Percentiles rank a stretch among this genome's conserved stretches.
Evolutionary conservation across 2,797 vertebrate species (phyloP).

Genomic region (Muraenolepis orangiensis): DNA sequence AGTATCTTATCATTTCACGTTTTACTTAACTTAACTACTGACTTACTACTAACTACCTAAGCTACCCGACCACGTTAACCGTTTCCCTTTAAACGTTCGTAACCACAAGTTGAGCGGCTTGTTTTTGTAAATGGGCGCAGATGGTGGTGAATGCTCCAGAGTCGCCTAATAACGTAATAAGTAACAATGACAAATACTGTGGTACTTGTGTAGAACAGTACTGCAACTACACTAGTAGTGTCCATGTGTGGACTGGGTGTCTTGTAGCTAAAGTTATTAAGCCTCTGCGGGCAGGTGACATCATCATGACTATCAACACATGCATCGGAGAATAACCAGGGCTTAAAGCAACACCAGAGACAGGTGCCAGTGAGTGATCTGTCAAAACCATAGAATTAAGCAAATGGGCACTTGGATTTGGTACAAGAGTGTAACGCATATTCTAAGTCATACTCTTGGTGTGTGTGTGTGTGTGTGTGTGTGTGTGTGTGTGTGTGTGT

Average conservation of each 20-base stretch:
- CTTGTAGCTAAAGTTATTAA: background rate
- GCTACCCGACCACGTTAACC: too few relatives aligned
- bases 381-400: background rate
- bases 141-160: background rate
- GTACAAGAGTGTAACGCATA: background rate
- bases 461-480: too few relatives aligned
- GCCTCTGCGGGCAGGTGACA: background rate
- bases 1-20: too few relatives aligned
- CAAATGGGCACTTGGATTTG: background rate
- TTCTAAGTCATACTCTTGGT: background rate
- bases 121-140: background rate
- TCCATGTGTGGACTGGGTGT: background rate
- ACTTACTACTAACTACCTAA: too few relatives aligned
- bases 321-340: too few relatives aligned
- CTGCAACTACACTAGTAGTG: background rate
- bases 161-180: background rate
- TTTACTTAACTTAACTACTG: too few relatives aligned
- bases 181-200: background rate
- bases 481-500: too few relatives aligned
- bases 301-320: background rate
- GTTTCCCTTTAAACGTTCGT: background rate
- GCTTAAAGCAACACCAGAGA: background rate
- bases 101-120: background rate
- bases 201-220: background rate
- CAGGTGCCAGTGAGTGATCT: background rate